Conservation (phyloP, 2,888 invertebrate species). For the Gastracanthus pulcherrimus region DNA sequence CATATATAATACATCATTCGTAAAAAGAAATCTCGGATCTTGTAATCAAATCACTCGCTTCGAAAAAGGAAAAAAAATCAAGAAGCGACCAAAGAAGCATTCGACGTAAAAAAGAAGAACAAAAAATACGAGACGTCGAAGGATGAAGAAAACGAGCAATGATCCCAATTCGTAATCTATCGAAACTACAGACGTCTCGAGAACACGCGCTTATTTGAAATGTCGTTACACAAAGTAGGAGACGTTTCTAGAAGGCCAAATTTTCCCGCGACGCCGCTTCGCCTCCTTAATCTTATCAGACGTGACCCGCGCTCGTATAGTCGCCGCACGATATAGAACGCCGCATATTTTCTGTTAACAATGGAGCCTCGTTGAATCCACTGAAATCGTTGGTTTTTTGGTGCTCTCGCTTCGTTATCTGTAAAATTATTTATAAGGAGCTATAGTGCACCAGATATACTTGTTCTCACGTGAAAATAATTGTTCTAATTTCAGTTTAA, state of each 20-base stretch:
- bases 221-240: too few species aligned
- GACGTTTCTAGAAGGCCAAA: constrained; percentile 29
- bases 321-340: neutral
- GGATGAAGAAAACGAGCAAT: neutral
- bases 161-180: neutral
- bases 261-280: constrained; percentile 26
- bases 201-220: neutral
- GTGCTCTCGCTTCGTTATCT: neutral
- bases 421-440: too few species aligned
- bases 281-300: constrained; percentile 32
- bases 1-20: too few species aligned
- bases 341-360: constrained; percentile 2
- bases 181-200: neutral
- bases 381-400: too few species aligned
- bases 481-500: too few species aligned
- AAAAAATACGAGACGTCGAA: neutral
- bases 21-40: neutral
- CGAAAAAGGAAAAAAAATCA: neutral
- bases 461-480: too few species aligned
- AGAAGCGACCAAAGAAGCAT: neutral
- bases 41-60: neutral
- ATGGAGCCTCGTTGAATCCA: neutral
- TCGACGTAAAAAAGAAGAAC: neutral
- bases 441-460: too few species aligned
- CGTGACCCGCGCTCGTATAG: constrained; percentile 22